Base-by-base conservation (phyloP, 2,113 vertebrate genomes). In the Pyxicephalus adspersus region DNA sequence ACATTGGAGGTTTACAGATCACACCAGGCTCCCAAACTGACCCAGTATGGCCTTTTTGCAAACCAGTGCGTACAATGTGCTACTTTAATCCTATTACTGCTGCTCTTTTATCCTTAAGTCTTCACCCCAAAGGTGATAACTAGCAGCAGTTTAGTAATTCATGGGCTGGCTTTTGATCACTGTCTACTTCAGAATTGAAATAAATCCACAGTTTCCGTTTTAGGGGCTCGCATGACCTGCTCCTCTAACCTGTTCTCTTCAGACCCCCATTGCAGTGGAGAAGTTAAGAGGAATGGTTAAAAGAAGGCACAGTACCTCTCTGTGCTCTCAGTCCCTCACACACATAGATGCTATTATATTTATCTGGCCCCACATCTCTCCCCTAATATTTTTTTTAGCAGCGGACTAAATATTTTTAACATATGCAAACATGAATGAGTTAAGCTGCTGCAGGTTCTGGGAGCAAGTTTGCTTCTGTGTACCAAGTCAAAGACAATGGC, bases 371-470 rank as follows among this genome's bases (percentile, higher is more conserved):
- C 86, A 77, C 71, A 84, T 76, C 88, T 80, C 0, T 84, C 76
- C 31, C 81, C 86, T 85, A 86, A 88, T 87, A 91, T 88, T 89
- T 87, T 87, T 90, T 86, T 91, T 87, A 89, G 85, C 86, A 6
- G 85, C 17, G 89, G 85, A 89, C 87, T 89, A 89, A 89, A 87
- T 87, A 80, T 89, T 87, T 91, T 89, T 85, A 86, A 87, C 87
- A 85, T 86, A 85, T 72, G 84, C 87, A 88, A 89, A 92, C 85
- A 86, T 4, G 71, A 77, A 38, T 4, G 86, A 65, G 79, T 86
- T 85, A 86, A 83, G 81, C 71, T 22, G 87, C 86, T 70, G 22
- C 86, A 82, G 87, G 82, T 81, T 22, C 0, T 0, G 17, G 76
- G 65, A 54, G 63, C 0, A n/a, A 84, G 70, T 83, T 84, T 66